Evolutionary conservation across 1,140 invertebrate species (phyloP).

Genomic region (Lutraria rhynchaena): DNA sequence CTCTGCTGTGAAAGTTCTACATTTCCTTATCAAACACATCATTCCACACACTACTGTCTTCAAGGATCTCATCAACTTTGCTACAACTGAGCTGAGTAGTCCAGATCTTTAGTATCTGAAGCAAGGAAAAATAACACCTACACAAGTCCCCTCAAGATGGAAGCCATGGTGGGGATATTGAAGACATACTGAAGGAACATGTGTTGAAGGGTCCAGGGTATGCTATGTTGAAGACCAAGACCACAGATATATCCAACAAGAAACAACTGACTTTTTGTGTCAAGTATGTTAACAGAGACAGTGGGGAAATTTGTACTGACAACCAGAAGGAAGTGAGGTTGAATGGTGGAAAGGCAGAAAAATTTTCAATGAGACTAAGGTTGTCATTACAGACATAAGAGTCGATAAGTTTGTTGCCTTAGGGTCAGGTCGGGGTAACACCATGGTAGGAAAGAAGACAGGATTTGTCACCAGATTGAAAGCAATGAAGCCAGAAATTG

Average conservation of each 20-base stretch:
- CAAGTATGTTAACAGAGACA: conserved; percentile 21
- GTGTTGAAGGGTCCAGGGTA: conserved; percentile 21
- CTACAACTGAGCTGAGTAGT: background rate
- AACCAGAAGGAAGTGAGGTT: conserved; percentile 15
- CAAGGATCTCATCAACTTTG: conserved; percentile 19
- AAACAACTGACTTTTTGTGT: conserved; percentile 39
- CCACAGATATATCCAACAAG: conserved; percentile 16
- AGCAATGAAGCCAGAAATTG: conserved; percentile 37
- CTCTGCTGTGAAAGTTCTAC: background rate
- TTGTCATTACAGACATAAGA: background rate
- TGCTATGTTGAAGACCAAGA: conserved; percentile 18
- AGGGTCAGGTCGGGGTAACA: conserved; percentile 41
- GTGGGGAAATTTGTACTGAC: conserved; percentile 19
- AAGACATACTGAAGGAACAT: background rate
- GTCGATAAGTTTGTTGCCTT: conserved; percentile 34
- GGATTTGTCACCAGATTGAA: conserved; percentile 21
- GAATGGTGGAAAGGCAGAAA: conserved; percentile 27
- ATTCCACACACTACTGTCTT: conserved; percentile 10
- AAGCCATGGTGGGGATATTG: conserved; percentile 8
- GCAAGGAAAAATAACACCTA: conserved; percentile 28
- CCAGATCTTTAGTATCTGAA: conserved; percentile 6
- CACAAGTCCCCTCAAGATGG: conserved; percentile 6
- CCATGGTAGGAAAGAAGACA: conserved; percentile 34
- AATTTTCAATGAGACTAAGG: conserved; percentile 20
- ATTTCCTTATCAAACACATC: conserved; percentile 18